phyloP scores from a whole-genome alignment of 2,797 vertebrate species.

The Antennarius maculatus region DNA sequence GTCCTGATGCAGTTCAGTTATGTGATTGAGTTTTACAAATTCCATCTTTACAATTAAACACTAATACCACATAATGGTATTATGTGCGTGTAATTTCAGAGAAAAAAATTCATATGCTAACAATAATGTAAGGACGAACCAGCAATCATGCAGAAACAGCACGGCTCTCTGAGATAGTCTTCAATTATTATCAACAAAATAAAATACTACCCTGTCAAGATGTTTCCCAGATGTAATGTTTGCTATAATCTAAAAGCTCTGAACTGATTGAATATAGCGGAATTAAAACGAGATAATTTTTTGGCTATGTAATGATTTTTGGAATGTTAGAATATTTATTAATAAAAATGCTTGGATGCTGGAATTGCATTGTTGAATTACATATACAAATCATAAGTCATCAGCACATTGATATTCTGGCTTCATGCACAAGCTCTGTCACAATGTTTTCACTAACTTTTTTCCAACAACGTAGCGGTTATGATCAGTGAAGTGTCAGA shows the following conservation, averaged over 20 bases:
- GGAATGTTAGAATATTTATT: not conserved
- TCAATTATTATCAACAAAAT: not conserved
- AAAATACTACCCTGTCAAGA: not conserved
- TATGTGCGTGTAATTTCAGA: not conserved
- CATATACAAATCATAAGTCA: not conserved
- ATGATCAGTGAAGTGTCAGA: slow-evolving; percentile 53
- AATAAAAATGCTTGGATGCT: not conserved
- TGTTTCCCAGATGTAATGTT: too few relatives aligned
- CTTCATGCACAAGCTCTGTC: slow-evolving; percentile 25
- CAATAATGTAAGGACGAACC: not conserved
- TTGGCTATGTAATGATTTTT: not conserved
- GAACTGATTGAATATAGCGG: not conserved
- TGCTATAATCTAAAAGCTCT: not conserved
- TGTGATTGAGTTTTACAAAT: slow-evolving; percentile 16
- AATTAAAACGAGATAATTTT: not conserved
- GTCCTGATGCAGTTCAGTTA: slow-evolving; percentile 14
- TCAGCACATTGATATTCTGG: slow-evolving; percentile 22
- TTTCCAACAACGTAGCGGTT: slow-evolving; percentile 40
- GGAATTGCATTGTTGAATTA: slow-evolving; percentile 18
- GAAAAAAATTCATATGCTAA: too few relatives aligned
- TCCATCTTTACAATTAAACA: slow-evolving; percentile 11
- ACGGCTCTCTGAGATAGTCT: not conserved
- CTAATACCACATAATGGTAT: not conserved
- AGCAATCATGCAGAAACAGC: not conserved
- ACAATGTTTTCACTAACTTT: slow-evolving; percentile 49